Evolutionary conservation across 1,140 invertebrate genomes (phyloP).

Genomic region (Parapsyche elsis): DNA sequence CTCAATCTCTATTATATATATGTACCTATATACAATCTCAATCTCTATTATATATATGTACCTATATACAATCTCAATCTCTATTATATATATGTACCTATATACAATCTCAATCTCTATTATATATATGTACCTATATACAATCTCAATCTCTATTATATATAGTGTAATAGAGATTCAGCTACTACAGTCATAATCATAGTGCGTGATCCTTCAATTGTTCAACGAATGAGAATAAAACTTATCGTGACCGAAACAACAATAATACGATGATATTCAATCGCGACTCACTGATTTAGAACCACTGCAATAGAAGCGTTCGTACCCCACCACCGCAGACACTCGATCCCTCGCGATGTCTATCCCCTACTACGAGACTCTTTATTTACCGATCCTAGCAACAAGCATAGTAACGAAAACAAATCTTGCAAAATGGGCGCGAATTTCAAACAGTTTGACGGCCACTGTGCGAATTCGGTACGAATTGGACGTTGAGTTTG

Average conservation of each 20-base stretch:
- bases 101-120: too few species aligned
- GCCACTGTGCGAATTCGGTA: not conserved
- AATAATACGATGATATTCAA: too few species aligned
- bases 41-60: not conserved
- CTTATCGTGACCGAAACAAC: too few species aligned
- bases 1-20: too few species aligned
- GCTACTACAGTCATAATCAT: too few species aligned
- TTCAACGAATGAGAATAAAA: too few species aligned
- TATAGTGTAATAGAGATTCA: too few species aligned
- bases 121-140: not conserved
- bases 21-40: too few species aligned
- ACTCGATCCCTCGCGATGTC: not conserved
- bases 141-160: not conserved
- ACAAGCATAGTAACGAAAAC: conserved; percentile 29
- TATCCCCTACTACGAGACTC: not conserved
- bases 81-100: not conserved
- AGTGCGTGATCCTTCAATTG: too few species aligned
- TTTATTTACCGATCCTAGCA: conserved; percentile 29
- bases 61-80: not conserved
- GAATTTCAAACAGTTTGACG: conserved; percentile 5
- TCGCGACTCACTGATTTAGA: not conserved
- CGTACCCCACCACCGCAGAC: not conserved
- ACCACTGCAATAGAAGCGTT: not conserved
- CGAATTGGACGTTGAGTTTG: too few species aligned
- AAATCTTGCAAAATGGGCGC: not conserved